Evolutionary conservation across 1,140 invertebrate genomes (phyloP), one percentile per base, ranked within the genome.

Genomic region (Nebria ingens): DNA sequence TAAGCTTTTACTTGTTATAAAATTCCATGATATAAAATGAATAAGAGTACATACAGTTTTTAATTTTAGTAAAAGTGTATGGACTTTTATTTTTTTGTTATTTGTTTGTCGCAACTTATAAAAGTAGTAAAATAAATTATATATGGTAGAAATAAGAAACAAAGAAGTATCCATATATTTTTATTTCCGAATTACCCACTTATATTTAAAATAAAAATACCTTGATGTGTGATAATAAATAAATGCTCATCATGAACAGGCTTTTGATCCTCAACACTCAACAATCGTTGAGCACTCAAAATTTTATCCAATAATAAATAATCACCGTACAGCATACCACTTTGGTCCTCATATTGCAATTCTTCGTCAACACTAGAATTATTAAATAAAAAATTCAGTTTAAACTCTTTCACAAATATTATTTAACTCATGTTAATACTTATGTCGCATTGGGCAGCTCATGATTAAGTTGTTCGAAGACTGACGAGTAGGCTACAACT

Each of bases 161-260:
- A 23, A 17, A 21, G 11, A 55, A 13, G 20, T n/a, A n/a, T 9
- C 21, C 11, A 49, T 57, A n/a, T 40, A 42, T 51, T 56, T 58
- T 11, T 40, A 17, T 15, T 42, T 54, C 52, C 59, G n/a, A n/a
- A n/a, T n/a, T n/a, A n/a, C n/a, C n/a, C n/a, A n/a, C n/a, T n/a
- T n/a, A n/a, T n/a, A 29, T 29, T 6, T 29, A 29, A 29, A 29
- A 6, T 4, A 29, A 29, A 29, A 29, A 4, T 75, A 97, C 93
- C 91, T 89, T 98, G 95, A 78, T 98, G 95, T 21, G 92, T 97
- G 9, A 98, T 78, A 50, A 98, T 97, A 68, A 98, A 98, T 1
- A 98, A 78, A 75, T 98, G 96, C 68, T 99, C 97, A 71, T 99
- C 97, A 60, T 97, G 95, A 0, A 97, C 90, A 0, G 81, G 79